These are phyloP conservation scores for Melipona beecheii DNA, from an alignment of 2,888 invertebrate species.

Conservation along the genomic window DNA sequence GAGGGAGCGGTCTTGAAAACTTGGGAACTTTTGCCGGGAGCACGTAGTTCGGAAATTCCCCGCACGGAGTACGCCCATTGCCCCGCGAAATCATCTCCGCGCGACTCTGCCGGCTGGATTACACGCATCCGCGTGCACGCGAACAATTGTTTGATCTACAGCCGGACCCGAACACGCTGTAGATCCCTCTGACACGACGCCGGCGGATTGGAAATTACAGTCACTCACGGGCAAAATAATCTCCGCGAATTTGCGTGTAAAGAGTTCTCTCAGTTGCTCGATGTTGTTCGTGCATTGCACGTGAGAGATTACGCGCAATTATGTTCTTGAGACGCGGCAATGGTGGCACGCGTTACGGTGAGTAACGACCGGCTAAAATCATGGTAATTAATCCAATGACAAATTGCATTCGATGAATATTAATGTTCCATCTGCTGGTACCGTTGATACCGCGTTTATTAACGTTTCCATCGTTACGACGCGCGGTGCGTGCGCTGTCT, in stretches of 20 bases:
- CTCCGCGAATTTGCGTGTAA: not conserved
- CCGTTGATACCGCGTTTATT: not conserved
- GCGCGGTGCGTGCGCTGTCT: no score
- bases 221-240: constrained; percentile 41
- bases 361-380: constrained; percentile 38
- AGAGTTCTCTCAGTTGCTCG: no score
- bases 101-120: not conserved
- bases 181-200: constrained; percentile 35
- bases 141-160: constrained; percentile 67
- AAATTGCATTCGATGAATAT: constrained; percentile 46
- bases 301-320: constrained; percentile 55
- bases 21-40: not conserved
- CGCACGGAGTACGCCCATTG: not conserved
- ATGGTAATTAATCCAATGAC: constrained; percentile 34
- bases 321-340: constrained; percentile 39
- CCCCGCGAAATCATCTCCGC: constrained; percentile 18
- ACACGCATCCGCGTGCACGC: not conserved
- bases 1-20: constrained; percentile 4
- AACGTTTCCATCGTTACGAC: not conserved
- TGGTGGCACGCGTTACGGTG: constrained; percentile 26
- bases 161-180: constrained; percentile 39
- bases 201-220: constrained; percentile 48
- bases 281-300: constrained; percentile 2
- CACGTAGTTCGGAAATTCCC: not conserved
- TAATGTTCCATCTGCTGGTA: constrained; percentile 5